Conservation (phyloP, 2,888 invertebrate genomes). For the Scrobipalpa atriplicella region DNA sequence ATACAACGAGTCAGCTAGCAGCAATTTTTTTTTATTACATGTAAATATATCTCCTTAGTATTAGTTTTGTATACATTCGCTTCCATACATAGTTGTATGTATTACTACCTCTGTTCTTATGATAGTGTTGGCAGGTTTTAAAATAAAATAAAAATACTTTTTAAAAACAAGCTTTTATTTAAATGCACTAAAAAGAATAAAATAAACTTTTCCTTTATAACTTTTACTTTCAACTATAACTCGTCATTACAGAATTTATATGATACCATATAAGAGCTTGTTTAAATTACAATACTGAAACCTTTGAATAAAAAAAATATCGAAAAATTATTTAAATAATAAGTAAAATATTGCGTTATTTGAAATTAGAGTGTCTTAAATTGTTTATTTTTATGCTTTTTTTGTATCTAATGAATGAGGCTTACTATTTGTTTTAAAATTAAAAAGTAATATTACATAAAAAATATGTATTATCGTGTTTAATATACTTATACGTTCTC, state of each 20-base stretch:
- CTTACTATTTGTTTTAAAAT: slow-evolving; percentile 1
- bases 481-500: neutral
- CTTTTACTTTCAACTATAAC: neutral
- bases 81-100: slow-evolving; percentile 22
- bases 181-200: too few species aligned
- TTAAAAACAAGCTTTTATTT: too few species aligned
- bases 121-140: slow-evolving; percentile 9
- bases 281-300: too few species aligned
- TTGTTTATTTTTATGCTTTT: neutral
- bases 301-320: neutral
- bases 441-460: neutral
- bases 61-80: slow-evolving; percentile 4
- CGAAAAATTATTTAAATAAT: neutral
- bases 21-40: neutral
- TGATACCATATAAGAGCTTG: too few species aligned
- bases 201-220: neutral
- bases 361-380: neutral
- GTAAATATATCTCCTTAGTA: slow-evolving; percentile 8
- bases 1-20: neutral
- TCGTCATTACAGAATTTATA: neutral
- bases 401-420: slow-evolving; percentile 7
- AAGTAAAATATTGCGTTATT: neutral
- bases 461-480: slow-evolving; percentile 15
- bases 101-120: slow-evolving; percentile 20
- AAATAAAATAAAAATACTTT: slow-evolving; percentile 7